Evolutionary conservation across 2,797 vertebrate genomes (phyloP), one percentile per base, ranked within the genome.

Genomic region (Tiaroga cobitis): DNA sequence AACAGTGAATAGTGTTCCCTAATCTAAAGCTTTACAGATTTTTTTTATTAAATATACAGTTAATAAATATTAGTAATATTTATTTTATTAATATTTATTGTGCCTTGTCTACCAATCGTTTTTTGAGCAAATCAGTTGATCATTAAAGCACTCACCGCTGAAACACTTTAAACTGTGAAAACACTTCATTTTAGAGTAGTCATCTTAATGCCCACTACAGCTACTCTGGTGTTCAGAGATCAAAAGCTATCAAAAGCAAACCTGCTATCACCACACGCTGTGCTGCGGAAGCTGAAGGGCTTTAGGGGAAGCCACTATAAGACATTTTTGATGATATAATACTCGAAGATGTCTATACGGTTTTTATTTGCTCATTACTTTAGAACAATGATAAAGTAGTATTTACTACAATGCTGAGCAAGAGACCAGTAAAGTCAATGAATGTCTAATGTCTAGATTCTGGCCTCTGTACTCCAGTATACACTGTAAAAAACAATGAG

Each of bases 271-370:
- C 79, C 79, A 32, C 29, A 68, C 46, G 2, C 65, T 69, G 63
- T 81, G 65, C 21, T 24, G 19, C 4, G 24, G 65, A 81, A 81
- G 46, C 65, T 37, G 61, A 80, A 80, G 78, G 43, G 61, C 41
- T 65, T 65, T 49, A 67, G 41, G 39, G 67, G 61, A 67, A 67
- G n/a, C 41, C 0, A 29, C 56, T 63, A 41, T 26, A 24, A 61
- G 75, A 77, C 54, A 77, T 77, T 77, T 77, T 59, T 78, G 34
- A 61, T 61, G 76, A 78, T 78, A 78, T 78, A 59, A 41, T 78
- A 29, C 75, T 26, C 24, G 0, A n/a, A 11, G 74, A n/a, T 76
- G 10, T 37, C 73, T 24, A 56, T 32, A 74, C 4, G 18, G 24
- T 76, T 76, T 76, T 34, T 32, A 56, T 76, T 76, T 32, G 8